Evolutionary conservation across 2,113 vertebrate species (phyloP).

Genomic region (Sebastes fasciatus): DNA sequence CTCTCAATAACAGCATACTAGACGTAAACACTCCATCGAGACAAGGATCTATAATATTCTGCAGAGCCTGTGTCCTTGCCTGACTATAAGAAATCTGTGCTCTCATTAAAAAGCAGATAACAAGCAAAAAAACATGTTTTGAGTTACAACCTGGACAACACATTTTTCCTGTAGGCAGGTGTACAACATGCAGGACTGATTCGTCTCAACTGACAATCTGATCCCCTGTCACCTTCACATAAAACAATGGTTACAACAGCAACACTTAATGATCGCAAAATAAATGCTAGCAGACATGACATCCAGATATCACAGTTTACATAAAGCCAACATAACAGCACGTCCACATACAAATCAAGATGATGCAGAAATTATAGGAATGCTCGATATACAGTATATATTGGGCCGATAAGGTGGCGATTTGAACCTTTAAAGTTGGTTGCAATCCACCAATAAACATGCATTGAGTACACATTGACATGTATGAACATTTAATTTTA

Average conservation of each 20-base stretch:
- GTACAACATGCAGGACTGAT: neutral
- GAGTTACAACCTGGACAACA: neutral
- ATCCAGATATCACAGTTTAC: neutral
- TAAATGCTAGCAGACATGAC: neutral
- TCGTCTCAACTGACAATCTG: neutral
- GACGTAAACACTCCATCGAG: constrained; percentile 12
- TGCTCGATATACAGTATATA: too few species aligned
- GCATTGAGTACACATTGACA: too few species aligned
- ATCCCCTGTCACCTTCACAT: neutral
- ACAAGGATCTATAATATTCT: constrained; percentile 7
- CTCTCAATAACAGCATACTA: constrained; percentile 57
- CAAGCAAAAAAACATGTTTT: neutral
- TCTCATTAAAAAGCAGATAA: constrained; percentile 18
- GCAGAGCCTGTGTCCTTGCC: neutral
- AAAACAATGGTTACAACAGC: neutral
- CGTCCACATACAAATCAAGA: neutral
- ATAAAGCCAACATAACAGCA: neutral
- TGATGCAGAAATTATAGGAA: too few species aligned
- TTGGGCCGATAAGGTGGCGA: too few species aligned
- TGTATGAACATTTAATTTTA: too few species aligned
- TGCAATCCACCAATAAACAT: too few species aligned
- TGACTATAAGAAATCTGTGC: neutral
- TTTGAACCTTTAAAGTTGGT: too few species aligned
- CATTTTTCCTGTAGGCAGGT: neutral
- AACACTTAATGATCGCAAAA: neutral